phyloP scores from a whole-genome alignment of 2,797 vertebrate genomes.

The Peromyscus aztecus region DNA sequence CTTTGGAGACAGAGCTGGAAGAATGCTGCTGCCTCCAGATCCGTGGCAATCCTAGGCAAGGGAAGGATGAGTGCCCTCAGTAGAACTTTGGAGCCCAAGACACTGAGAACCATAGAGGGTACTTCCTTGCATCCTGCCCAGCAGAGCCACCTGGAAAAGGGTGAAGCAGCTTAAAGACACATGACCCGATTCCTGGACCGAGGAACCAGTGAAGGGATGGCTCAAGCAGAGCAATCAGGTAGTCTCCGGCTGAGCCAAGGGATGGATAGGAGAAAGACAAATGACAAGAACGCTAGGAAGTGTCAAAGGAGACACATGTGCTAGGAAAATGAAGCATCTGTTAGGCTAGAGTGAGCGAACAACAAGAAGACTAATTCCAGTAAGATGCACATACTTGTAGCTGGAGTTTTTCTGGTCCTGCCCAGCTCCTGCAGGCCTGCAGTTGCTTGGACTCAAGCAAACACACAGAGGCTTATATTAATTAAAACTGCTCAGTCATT shows the following conservation, averaged over 20 bases:
- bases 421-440: too few species aligned
- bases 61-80: not conserved
- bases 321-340: not conserved
- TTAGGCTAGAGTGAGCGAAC: not conserved
- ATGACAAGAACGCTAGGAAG: not conserved
- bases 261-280: constrained; percentile 6
- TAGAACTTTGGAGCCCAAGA: not conserved
- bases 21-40: not conserved
- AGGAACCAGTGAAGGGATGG: not conserved
- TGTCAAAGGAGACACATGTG: not conserved
- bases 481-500: too few species aligned
- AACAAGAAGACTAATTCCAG: not conserved
- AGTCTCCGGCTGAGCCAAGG: not conserved
- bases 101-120: not conserved
- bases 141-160: not conserved
- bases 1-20: not conserved
- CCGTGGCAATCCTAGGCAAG: not conserved
- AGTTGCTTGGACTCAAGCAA: too few species aligned
- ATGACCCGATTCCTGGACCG: not conserved
- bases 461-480: too few species aligned
- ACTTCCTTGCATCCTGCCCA: not conserved
- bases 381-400: not conserved
- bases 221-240: not conserved
- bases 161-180: not conserved
- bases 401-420: too few species aligned